phyloP scores from a whole-genome alignment of 2,888 invertebrate species.

The Actias luna region DNA sequence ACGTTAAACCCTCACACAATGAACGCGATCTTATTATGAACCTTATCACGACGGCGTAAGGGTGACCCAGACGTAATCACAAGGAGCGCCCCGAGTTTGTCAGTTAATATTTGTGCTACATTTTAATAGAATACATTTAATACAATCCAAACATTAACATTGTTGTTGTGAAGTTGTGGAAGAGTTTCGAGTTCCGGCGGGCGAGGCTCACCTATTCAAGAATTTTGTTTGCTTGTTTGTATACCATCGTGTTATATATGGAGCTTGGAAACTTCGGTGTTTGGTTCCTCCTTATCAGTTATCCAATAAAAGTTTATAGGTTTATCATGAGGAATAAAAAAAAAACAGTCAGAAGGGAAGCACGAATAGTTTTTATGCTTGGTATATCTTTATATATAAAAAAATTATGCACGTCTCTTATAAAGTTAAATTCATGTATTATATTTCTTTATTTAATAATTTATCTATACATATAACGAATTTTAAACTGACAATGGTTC shows the following conservation, averaged over 20 bases:
- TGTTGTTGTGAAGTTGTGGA: conserved; percentile 55
- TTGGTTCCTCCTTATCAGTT: too few relatives aligned
- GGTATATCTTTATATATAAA: too few relatives aligned
- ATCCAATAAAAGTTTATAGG: too few relatives aligned
- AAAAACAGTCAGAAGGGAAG: too few relatives aligned
- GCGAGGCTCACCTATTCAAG: background rate
- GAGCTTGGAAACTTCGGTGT: background rate
- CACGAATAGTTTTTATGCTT: too few relatives aligned
- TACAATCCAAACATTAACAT: conserved; percentile 66
- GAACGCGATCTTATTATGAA: conserved; percentile 27
- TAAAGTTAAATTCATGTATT: too few relatives aligned
- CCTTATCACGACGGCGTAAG: conserved; percentile 37
- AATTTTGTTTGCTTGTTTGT: background rate
- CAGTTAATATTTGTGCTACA: conserved; percentile 64
- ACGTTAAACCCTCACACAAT: conserved; percentile 26
- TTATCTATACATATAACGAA: too few relatives aligned
- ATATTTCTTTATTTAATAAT: too few relatives aligned
- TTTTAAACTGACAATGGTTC: too few relatives aligned
- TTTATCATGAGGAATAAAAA: too few relatives aligned
- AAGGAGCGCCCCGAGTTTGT: conserved; percentile 54
- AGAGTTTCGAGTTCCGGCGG: conserved; percentile 6
- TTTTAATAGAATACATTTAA: conserved; percentile 63
- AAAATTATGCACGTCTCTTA: too few relatives aligned
- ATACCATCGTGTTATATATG: background rate
- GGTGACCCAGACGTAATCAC: background rate